Evolutionary conservation across 2,888 invertebrate species (phyloP).

Genomic region (Phlogophora meticulosa): DNA sequence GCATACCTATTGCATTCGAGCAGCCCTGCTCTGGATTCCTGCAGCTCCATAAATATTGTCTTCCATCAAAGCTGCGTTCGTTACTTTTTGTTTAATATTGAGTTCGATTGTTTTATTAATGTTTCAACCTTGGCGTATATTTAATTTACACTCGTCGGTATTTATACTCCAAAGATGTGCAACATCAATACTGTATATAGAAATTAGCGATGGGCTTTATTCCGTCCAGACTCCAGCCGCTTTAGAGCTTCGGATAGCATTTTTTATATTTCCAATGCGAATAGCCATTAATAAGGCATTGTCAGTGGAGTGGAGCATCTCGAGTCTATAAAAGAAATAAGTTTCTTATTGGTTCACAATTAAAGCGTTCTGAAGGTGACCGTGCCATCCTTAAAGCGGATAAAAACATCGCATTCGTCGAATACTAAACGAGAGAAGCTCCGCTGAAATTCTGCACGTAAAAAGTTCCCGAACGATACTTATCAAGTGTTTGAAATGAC

Average conservation of each 20-base stretch:
- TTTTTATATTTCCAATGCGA: constrained; percentile 72
- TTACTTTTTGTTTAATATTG: constrained; percentile 42
- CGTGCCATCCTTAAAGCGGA: constrained; percentile 80
- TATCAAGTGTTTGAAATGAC: constrained; percentile 92
- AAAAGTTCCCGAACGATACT: constrained; percentile 87
- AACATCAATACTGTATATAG: constrained; percentile 26
- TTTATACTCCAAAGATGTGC: constrained; percentile 28
- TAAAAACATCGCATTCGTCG: constrained; percentile 87
- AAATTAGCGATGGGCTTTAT: constrained; percentile 54
- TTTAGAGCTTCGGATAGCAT: constrained; percentile 46
- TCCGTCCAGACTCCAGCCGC: constrained; percentile 34
- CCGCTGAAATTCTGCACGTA: constrained; percentile 86
- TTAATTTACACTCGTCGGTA: constrained; percentile 48
- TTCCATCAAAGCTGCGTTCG: constrained; percentile 19
- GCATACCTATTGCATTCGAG: constrained; percentile 40
- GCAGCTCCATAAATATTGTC: constrained; percentile 48
- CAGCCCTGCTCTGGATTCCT: constrained; percentile 35
- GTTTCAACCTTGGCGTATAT: constrained; percentile 35
- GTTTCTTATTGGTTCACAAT: constrained; percentile 88
- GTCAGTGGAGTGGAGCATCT: constrained; percentile 72
- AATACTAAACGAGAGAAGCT: constrained; percentile 86
- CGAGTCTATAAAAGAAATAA: constrained; percentile 77
- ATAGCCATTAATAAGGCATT: constrained; percentile 78
- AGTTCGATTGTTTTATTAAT: constrained; percentile 48
- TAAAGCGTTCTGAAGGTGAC: constrained; percentile 89